phyloP scores from a whole-genome alignment of 2,888 invertebrate genomes.

The Xylocampa areola region DNA sequence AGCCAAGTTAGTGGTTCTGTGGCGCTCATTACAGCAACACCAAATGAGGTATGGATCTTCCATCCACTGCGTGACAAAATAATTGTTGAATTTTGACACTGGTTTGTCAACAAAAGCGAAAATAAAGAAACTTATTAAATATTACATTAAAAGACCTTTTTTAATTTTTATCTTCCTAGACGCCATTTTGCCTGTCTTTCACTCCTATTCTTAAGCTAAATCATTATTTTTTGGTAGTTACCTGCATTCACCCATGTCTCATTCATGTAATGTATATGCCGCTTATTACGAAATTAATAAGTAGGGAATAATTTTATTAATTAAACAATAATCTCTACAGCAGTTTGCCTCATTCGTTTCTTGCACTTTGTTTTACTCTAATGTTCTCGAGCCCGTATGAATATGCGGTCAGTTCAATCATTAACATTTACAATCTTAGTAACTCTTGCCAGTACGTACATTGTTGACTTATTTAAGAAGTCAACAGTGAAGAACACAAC shows the following conservation, averaged over 20 bases:
- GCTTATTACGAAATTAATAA: no score
- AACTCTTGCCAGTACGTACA: slow-evolving; percentile 10
- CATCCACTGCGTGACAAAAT: slow-evolving; percentile 9
- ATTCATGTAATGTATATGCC: neutral
- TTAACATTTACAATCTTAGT: neutral
- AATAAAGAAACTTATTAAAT: slow-evolving; percentile 13
- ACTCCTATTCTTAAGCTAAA: no score
- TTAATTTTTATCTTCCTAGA: no score
- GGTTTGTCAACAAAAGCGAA: neutral
- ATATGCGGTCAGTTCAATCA: neutral
- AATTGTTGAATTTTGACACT: slow-evolving; percentile 4
- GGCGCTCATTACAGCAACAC: slow-evolving; percentile 19
- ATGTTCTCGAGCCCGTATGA: slow-evolving; percentile 3
- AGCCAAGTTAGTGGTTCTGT: slow-evolving; percentile 17
- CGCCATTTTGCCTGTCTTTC: no score
- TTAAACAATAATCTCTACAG: slow-evolving; percentile 3
- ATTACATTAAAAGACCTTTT: no score
- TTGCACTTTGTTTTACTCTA: slow-evolving; percentile 3
- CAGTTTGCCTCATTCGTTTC: slow-evolving; percentile 6
- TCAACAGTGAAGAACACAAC: slow-evolving; percentile 9
- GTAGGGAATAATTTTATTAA: no score
- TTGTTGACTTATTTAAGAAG: slow-evolving; percentile 9
- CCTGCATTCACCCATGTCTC: neutral
- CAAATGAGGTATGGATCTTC: slow-evolving; percentile 17
- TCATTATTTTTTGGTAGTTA: no score